Conservation (phyloP, 92 coral and sea anemone genomes). For the Diadumene lineata region DNA sequence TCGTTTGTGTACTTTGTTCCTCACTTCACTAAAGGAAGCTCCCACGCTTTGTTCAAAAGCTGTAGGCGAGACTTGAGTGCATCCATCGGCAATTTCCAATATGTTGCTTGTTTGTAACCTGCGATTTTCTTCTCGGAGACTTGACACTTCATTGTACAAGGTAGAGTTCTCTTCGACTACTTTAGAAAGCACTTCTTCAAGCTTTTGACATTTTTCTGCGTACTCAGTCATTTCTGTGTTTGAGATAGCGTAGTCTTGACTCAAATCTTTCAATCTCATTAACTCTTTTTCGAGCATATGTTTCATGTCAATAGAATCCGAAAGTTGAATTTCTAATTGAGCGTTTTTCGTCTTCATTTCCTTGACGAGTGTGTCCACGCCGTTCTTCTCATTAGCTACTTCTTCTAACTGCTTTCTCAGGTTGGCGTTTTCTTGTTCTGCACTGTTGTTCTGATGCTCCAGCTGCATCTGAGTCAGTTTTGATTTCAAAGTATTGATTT, state of each 20-base stretch:
- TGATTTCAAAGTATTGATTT: slow-evolving; percentile 18
- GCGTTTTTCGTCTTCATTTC: slow-evolving; percentile 49
- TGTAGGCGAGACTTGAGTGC: slow-evolving; percentile 76
- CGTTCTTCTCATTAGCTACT: slow-evolving; percentile 15
- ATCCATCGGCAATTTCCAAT: slow-evolving; percentile 71
- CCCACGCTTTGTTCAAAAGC: slow-evolving; percentile 66
- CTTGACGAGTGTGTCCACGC: slow-evolving; percentile 21
- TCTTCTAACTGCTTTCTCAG: slow-evolving; percentile 11
- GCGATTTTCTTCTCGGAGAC: slow-evolving; percentile 66
- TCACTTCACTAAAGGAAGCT: background rate
- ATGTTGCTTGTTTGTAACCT: slow-evolving; percentile 69
- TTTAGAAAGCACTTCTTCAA: slow-evolving; percentile 68
- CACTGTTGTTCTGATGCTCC: slow-evolving; percentile 13
- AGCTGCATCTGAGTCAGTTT: slow-evolving; percentile 3
- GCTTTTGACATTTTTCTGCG: slow-evolving; percentile 59
- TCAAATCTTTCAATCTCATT: slow-evolving; percentile 28
- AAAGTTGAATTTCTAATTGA: slow-evolving; percentile 73
- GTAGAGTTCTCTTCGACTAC: slow-evolving; percentile 77
- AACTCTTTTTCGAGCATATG: slow-evolving; percentile 64
- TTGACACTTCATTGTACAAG: slow-evolving; percentile 53
- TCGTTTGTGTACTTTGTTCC: background rate
- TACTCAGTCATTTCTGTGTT: slow-evolving; percentile 37
- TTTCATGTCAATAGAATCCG: slow-evolving; percentile 72
- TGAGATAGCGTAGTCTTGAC: slow-evolving; percentile 10
- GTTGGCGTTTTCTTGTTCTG: background rate